Evolutionary conservation across 2,797 vertebrate genomes (phyloP), one percentile per base, ranked within the genome.

Genomic region (Apogon talboti): DNA sequence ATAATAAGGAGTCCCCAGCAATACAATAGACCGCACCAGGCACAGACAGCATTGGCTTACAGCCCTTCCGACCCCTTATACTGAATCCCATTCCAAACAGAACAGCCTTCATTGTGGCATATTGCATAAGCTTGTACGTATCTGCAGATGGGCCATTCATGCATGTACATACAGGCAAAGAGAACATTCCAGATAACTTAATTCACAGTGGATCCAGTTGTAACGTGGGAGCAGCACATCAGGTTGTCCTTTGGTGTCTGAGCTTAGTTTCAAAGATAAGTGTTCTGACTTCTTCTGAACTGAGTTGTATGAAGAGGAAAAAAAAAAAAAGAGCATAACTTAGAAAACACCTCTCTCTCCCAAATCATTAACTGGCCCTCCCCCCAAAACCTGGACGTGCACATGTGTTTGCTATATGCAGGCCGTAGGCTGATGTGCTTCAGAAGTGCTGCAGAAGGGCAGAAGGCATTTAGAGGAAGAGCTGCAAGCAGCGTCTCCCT

Each of bases 151-250:
- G 83, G 84, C 74, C 68, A 54, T 73, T 83, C 63, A 59, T 86
- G 82, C 81, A 66, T 63, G 82, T 66, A 91, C 88, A 89, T 87
- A 89, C 89, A 91, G 81, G 85, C 84, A 82, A 72, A 89, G 74
- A 91, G 82, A 92, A 89, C 86, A 88, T 92, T 93, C 90, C 88
- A 87, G 89, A 91, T 89, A 91, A 87, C 79, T 89, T 88, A 91
- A 93, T 94, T 95, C 94, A 94, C 94, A 94, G 94, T 94, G 92
- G 92, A 92, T 93, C 91, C 90, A 94, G 93, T 91, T 93, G 91
- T 91, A 92, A 92, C 62, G 61, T 89, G 89, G 84, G 92, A 94
- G 93, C 94, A 94, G 93, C 93, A 92, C 88, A 86, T 90, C 85
- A 89, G 90, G 87, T 92, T 87, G 91, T 92, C 93, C 94, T 95